Percentiles rank a stretch among this genome's conserved stretches.
Conservation (phyloP, 2,888 invertebrate genomes). For the Lacanobia oleracea region DNA sequence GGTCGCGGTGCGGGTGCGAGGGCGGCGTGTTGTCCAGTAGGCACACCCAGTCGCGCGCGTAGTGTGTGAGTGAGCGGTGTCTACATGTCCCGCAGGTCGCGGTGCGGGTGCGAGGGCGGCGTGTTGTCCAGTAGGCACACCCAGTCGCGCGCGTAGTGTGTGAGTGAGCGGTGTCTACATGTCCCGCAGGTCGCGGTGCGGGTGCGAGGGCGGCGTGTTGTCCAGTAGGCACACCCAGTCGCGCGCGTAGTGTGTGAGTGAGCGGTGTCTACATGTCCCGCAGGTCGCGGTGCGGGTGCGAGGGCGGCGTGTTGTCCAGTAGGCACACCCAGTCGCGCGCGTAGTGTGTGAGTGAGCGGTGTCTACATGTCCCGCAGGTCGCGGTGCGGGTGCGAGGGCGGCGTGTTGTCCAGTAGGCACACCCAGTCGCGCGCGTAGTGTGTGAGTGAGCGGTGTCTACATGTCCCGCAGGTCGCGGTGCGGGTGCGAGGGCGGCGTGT, state of each 20-base stretch:
- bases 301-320: background rate
- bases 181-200: background rate
- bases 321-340: background rate
- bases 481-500: background rate
- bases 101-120: constrained; percentile 3
- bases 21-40: constrained; percentile 87
- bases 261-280: background rate
- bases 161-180: background rate
- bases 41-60: constrained; percentile 93
- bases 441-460: background rate
- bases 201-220: background rate
- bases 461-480: constrained; percentile 1
- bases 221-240: too few relatives aligned
- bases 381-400: background rate
- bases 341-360: too few relatives aligned
- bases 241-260: too few relatives aligned
- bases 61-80: constrained; percentile 78
- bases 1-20: constrained; percentile 4
- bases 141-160: background rate
- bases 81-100: constrained; percentile 4
- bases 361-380: background rate
- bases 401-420: background rate
- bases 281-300: background rate
- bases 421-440: background rate
- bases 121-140: constrained; percentile 7